Conservation (phyloP, 2,797 vertebrate genomes). For the Salmo trutta region DNA sequence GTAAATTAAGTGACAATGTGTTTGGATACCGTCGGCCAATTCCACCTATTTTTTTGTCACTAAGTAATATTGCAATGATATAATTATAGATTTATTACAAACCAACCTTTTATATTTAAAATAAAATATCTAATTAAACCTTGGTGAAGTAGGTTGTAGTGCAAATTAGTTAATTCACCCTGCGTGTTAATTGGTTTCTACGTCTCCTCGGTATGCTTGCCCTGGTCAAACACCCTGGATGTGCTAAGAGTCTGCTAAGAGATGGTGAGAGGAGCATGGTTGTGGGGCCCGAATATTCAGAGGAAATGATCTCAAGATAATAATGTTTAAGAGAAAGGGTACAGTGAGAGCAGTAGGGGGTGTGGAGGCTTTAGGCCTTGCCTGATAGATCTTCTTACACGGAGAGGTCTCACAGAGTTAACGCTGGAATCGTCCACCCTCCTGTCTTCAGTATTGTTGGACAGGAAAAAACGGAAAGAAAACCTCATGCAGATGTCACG, state of each 20-base stretch:
- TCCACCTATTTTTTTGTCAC: background rate
- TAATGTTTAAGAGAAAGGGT: constrained; percentile 15
- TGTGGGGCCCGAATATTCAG: background rate
- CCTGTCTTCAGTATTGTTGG: constrained; percentile 58
- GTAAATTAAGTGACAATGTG: background rate
- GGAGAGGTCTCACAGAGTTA: constrained; percentile 53
- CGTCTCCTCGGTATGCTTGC: background rate
- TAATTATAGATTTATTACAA: background rate
- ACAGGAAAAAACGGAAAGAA: constrained; percentile 29
- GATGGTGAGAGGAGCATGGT: too few relatives aligned
- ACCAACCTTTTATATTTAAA: background rate
- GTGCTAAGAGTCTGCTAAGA: background rate
- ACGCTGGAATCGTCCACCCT: constrained; percentile 57
- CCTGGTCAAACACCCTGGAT: background rate
- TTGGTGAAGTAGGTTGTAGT: background rate
- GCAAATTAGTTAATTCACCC: too few relatives aligned
- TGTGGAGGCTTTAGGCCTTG: constrained; percentile 57
- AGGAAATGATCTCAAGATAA: background rate
- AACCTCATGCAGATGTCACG: constrained; percentile 75
- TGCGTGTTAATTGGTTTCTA: background rate
- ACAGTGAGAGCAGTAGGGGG: constrained; percentile 29
- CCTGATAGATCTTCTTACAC: constrained; percentile 64
- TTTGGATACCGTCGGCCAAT: background rate
- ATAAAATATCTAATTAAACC: background rate
- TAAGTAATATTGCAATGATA: background rate